A percentile compares a stretch with the other conserved stretches of the same genome.
These are phyloP conservation scores for Drosophila borborema DNA, from an alignment of 2,888 invertebrate genomes.

Conservation along the genomic window DNA sequence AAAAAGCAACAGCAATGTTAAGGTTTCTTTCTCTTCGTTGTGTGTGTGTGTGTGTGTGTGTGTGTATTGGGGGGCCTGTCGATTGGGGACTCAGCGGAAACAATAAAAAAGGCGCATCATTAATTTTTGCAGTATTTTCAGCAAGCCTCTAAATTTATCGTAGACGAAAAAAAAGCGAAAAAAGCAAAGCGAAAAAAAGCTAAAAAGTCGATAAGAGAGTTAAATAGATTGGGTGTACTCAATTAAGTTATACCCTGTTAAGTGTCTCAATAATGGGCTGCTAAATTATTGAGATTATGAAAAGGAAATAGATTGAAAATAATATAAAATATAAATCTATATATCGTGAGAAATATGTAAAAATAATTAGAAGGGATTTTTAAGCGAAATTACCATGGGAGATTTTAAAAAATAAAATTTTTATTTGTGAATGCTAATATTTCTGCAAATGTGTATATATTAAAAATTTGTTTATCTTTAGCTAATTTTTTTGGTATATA, in stretches of 20 bases:
- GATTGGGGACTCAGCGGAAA: conserved; percentile 29
- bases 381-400: background rate
- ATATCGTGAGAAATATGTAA: background rate
- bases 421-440: no score
- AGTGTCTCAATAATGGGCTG: no score
- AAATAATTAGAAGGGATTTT: background rate
- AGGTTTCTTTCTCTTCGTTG: conserved; percentile 20
- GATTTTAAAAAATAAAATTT: no score
- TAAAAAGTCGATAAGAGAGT: conserved; percentile 16
- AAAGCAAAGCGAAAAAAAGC: conserved; percentile 14
- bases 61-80: background rate
- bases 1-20: conserved; percentile 42
- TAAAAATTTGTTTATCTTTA: no score
- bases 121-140: conserved; percentile 63
- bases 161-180: conserved; percentile 41
- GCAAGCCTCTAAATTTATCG: conserved; percentile 62
- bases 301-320: background rate
- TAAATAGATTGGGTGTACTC: conserved; percentile 13
- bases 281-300: background rate
- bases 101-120: conserved; percentile 71
- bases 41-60: background rate
- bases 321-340: background rate
- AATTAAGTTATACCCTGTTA: conserved; percentile 15
- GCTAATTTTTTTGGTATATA: no score
- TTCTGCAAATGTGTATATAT: no score